Conservation (phyloP, 1,140 invertebrate species). For the Lepidurus couesii region DNA sequence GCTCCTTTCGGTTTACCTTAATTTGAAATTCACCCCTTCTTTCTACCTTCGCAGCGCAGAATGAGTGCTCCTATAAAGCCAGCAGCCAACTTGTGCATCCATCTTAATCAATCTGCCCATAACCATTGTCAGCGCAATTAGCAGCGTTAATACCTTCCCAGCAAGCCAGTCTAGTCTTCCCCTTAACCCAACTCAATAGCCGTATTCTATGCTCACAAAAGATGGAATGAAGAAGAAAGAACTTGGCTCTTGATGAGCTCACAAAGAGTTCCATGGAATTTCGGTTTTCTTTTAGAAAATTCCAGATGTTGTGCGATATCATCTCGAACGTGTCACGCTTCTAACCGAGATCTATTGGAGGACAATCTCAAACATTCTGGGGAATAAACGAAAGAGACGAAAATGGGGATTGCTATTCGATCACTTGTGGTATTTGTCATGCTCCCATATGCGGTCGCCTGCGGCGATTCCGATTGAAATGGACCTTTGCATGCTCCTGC, state of each 20-base stretch:
- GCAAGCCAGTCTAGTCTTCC: too few species aligned
- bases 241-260: too few species aligned
- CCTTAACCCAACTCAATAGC: too few species aligned
- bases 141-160: not conserved
- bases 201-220: too few species aligned
- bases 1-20: not conserved
- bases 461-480: conserved; percentile 14
- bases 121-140: not conserved
- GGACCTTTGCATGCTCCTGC: not conserved
- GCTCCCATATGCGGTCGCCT: not conserved
- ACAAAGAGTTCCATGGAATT: too few species aligned
- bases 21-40: not conserved
- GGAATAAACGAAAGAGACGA: not conserved
- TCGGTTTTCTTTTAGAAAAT: too few species aligned
- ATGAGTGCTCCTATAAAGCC: not conserved
- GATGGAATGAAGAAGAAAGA: too few species aligned
- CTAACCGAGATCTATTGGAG: not conserved
- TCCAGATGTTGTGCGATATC: too few species aligned
- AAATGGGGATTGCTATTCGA: not conserved
- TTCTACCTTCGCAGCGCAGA: not conserved
- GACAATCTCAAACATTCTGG: not conserved
- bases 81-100: not conserved
- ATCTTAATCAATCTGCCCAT: not conserved
- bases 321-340: not conserved
- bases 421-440: not conserved